Evolutionary conservation across 1,140 invertebrate genomes (phyloP).

Genomic region (Drosophila serrata): DNA sequence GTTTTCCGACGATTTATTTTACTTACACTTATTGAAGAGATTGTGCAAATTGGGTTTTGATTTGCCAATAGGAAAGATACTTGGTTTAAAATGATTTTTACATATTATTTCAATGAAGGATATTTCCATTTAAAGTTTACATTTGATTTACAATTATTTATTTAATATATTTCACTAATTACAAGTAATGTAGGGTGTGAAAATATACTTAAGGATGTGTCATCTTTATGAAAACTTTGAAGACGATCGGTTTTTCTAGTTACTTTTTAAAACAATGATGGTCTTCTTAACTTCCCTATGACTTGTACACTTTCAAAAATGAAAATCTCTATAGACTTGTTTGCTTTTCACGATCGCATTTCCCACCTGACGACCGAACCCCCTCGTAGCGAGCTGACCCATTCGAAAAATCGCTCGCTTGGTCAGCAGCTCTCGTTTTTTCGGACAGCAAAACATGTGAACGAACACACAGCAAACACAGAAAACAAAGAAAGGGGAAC

Average conservation of each 20-base stretch:
- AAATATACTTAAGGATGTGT: no score
- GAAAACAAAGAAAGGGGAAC: constrained; percentile 41
- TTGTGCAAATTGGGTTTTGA: not conserved
- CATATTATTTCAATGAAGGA: no score
- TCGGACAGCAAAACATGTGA: constrained; percentile 49
- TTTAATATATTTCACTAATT: no score
- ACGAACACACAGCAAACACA: constrained; percentile 55
- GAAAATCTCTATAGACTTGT: not conserved
- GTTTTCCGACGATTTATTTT: not conserved
- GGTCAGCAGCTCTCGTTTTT: constrained; percentile 45
- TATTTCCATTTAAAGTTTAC: no score
- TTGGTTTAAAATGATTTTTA: no score
- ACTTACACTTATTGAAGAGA: not conserved
- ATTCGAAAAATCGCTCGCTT: constrained; percentile 25
- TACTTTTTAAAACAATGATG: no score
- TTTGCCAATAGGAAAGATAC: not conserved
- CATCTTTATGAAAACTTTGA: no score
- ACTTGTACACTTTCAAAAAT: no score
- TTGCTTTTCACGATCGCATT: constrained; percentile 43
- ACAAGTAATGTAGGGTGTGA: no score
- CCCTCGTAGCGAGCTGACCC: constrained; percentile 22
- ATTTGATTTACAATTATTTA: no score
- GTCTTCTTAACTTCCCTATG: no score
- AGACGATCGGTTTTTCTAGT: no score
- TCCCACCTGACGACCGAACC: constrained; percentile 21